These are phyloP conservation scores for Crotalus viridis DNA, from an alignment of 2,113 vertebrate species.

Conservation along the genomic window DNA sequence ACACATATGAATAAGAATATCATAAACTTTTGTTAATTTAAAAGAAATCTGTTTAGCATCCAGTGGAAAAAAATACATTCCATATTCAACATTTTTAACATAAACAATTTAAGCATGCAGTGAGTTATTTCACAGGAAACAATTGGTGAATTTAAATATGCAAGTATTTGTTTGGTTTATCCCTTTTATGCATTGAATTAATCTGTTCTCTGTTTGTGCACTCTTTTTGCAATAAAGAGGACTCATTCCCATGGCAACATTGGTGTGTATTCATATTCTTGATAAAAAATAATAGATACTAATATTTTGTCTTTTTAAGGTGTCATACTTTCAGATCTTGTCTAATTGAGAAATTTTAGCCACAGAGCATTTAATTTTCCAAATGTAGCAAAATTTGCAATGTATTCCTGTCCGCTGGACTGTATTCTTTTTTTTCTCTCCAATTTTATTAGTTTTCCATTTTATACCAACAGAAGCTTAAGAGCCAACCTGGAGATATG, in stretches of 20 bases:
- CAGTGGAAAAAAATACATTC: not conserved
- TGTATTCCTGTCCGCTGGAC: conserved; percentile 24
- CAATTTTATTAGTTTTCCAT: too few relatives aligned
- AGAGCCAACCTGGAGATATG: too few relatives aligned
- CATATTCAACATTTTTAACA: not conserved
- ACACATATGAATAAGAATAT: not conserved
- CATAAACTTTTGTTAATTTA: not conserved
- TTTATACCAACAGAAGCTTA: too few relatives aligned
- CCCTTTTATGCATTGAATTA: not conserved
- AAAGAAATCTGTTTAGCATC: not conserved
- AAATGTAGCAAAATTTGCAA: conserved; percentile 24
- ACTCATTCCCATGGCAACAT: conserved; percentile 56
- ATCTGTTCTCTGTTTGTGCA: conserved; percentile 39
- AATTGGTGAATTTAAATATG: not conserved
- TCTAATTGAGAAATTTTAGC: conserved; percentile 26
- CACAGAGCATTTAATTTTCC: conserved; percentile 28
- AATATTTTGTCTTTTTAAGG: conserved; percentile 68
- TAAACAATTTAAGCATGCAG: not conserved
- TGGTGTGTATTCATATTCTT: conserved; percentile 69
- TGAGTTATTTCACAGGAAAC: not conserved
- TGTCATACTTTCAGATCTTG: conserved; percentile 57
- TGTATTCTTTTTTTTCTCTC: not conserved
- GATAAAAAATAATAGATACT: conserved; percentile 61
- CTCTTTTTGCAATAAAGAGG: conserved; percentile 51
- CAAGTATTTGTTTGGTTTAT: not conserved